These are phyloP conservation scores for Ibidorhyncha struthersii DNA, from an alignment of 2,113 vertebrate species.

Conservation along the genomic window DNA sequence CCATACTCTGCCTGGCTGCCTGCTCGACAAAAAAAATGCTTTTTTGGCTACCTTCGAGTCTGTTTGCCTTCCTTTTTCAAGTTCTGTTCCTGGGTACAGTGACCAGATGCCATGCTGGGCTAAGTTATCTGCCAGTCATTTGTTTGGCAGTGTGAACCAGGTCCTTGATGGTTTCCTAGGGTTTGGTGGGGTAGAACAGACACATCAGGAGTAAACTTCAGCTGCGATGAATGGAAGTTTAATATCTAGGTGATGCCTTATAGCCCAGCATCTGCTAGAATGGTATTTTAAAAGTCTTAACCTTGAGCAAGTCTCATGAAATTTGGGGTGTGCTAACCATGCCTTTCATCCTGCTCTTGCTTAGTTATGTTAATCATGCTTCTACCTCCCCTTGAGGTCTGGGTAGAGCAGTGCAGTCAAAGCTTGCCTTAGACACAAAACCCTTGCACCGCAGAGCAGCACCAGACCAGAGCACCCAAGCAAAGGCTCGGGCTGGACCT, in stretches of 20 bases:
- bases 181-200: neutral
- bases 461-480: neutral
- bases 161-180: neutral
- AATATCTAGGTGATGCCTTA: neutral
- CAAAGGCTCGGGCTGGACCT: neutral
- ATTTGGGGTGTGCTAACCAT: neutral
- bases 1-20: neutral
- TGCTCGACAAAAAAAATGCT: neutral
- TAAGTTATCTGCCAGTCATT: neutral
- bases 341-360: neutral
- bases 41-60: slow-evolving; percentile 2
- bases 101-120: neutral
- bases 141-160: neutral
- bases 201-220: neutral
- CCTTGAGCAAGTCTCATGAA: neutral
- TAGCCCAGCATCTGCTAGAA: neutral
- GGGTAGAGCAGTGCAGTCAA: neutral
- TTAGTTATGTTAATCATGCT: neutral
- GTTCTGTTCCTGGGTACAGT: neutral
- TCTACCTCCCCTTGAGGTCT: neutral
- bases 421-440: neutral
- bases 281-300: neutral
- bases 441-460: neutral
- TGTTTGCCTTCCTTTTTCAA: neutral
- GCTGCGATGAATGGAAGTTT: neutral